phyloP scores from a whole-genome alignment of 2,113 vertebrate genomes.

The Hydropotes inermis region DNA sequence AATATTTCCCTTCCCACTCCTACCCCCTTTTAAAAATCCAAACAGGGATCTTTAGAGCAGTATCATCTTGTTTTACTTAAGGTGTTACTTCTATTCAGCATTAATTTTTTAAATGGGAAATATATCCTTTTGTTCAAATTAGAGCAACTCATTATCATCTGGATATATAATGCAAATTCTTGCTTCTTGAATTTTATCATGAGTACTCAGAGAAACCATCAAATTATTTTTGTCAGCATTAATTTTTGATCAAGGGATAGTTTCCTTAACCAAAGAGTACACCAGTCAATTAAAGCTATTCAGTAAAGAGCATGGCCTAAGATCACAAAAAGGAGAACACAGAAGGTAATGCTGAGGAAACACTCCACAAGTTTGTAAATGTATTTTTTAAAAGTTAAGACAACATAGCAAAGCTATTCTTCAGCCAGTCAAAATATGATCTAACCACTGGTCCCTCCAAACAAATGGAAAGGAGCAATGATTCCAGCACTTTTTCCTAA shows the following conservation, averaged over 20 bases:
- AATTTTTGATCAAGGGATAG: conserved; percentile 3
- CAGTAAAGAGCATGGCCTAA: not conserved
- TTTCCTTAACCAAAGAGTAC: not conserved
- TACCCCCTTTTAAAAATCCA: not conserved
- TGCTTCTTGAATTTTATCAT: conserved; percentile 26
- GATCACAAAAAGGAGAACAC: not conserved
- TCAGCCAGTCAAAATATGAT: not conserved
- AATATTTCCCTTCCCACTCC: not conserved
- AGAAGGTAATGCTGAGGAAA: not conserved
- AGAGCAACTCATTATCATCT: not conserved
- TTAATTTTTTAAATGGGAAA: not conserved
- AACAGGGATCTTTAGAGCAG: not conserved
- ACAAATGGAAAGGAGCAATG: not conserved
- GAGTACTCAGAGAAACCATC: not conserved
- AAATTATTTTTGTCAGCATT: conserved; percentile 34
- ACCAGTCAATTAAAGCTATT: not conserved
- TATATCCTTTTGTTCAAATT: not conserved
- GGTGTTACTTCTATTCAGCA: not conserved
- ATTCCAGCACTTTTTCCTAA: not conserved
- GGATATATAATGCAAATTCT: not conserved
- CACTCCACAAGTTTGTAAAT: not conserved
- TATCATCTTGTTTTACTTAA: not conserved
- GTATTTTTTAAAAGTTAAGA: not conserved
- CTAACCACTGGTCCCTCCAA: not conserved
- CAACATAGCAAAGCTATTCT: not conserved